Base-by-base conservation (phyloP, 2,113 vertebrate species). In the Steatornis caripensis region DNA sequence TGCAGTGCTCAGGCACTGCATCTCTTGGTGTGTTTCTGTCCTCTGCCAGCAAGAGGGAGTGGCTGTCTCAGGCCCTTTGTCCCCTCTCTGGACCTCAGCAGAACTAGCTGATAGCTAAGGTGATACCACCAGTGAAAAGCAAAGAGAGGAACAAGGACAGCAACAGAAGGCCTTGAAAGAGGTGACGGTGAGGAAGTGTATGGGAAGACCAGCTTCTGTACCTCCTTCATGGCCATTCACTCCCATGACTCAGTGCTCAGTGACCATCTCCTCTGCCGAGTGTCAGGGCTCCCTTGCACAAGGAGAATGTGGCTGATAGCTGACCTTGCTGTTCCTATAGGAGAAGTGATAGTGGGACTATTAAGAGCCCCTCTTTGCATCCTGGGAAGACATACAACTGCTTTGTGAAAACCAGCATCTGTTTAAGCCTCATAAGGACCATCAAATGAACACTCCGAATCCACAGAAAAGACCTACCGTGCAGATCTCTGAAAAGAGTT, bases 271-370 rank as follows among this genome's bases (percentile, higher is more conserved):
- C 46, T 71, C n/a, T 80, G n/a, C 12, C 19, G 54, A 54, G 58
- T 5, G 30, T 17, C 60, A 34, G 0, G 5, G 30, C 4, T 3
- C 8, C 12, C 26, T 75, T 2, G 5, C 51, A 43, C 21, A 45
- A 48, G 23, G 20, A 86, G 22, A 36, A 62, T 51, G 49, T 57
- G 8, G 34, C 26, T 61, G 34, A 69, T 3, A 23, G 45, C 30
- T 89, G 78, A 37, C 29, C 45, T 80, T 76, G 46, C 5, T 37
- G 83, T 90, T 93, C 24, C 22, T 45, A 11, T 15, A 15, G 5
- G 5, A 84, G 8, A 68, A 74, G 49, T 29, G 7, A 23, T 6
- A 80, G 46, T 12, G 13, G 30, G 18, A 41, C 54, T 80, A 87
- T 19, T 46, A 43, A 34, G 10, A 46, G 15, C 3, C 10, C 49